phyloP scores from a whole-genome alignment of 2,113 vertebrate genomes.

The Globicephala melas region DNA sequence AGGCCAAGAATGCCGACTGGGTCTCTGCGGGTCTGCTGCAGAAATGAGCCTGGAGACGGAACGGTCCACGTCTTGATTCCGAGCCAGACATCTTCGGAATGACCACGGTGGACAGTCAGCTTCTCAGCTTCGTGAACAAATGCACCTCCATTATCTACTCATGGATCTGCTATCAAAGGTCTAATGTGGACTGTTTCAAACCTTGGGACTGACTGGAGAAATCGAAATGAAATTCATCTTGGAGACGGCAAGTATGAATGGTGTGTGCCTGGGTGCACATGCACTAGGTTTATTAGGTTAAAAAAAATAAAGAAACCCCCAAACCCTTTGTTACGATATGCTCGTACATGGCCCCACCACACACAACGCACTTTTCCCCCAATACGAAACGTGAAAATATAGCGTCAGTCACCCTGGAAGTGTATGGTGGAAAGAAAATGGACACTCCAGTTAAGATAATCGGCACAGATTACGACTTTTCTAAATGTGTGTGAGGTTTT shows the following conservation, averaged over 20 bases:
- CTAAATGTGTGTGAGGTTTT: constrained; percentile 22
- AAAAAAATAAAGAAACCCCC: background rate
- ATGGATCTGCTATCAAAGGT: constrained; percentile 34
- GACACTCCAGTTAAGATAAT: background rate
- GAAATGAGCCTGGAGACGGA: constrained; percentile 12
- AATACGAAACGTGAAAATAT: background rate
- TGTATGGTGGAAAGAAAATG: background rate
- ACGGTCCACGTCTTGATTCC: constrained; percentile 12
- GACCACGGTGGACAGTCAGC: background rate
- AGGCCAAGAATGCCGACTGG: constrained; percentile 29
- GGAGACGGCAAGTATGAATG: background rate
- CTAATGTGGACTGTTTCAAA: constrained; percentile 18
- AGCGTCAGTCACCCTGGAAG: constrained; percentile 14
- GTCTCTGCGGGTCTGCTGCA: constrained; percentile 44
- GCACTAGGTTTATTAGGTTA: background rate
- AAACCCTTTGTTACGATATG: background rate
- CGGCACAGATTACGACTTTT: background rate
- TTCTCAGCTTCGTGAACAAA: constrained; percentile 67
- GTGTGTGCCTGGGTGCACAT: background rate
- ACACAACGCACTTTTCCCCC: rapidly evolving
- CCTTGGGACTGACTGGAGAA: background rate
- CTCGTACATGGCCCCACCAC: background rate
- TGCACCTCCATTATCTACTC: background rate
- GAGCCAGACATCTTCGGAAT: constrained; percentile 58
- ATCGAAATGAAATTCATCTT: constrained; percentile 37